Evolutionary conservation across 1,140 invertebrate genomes (phyloP), one percentile per base, ranked within the genome.

Genomic region (Drosophila navojoa): DNA sequence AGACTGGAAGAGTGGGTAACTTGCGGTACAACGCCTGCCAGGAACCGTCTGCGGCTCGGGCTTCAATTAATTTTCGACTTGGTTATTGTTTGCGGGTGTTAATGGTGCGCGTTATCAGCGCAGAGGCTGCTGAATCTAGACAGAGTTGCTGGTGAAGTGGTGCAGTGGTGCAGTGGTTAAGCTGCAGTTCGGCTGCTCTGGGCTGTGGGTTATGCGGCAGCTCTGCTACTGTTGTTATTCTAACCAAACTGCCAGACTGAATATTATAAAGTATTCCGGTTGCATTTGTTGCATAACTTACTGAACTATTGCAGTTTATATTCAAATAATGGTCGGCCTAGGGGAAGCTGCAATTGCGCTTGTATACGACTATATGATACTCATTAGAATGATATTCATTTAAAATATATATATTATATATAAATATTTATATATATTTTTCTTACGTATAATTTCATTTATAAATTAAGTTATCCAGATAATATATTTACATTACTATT

Each of bases 31-130:
- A 73, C 70, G 74, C 62, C 67, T 67, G 55, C 69, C 60, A 49
- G 60, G 40, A 16, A 50, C 45, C 68, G 76, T 78, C 72, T 76
- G 76, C 62, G 57, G 76, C 53, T 44, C 49, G 67, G 68, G 72
- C 78, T 76, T 72, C 77, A 79, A 81, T 81, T 79, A 81, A 81
- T 81, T 81, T 79, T 68, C 77, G 73, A 71, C 68, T 71, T 64
- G 77, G 75, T 77, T 79, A 77, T 79, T 77, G 72, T 76, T 76
- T 69, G 76, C 78, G 58, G 73, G 78, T 71, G 62, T 78, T 80
- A 70, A 70, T 70, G 71, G 60, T 35, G 53, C 53, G 54, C 67
- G 67, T 70, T 74, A 63, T 74, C 69, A 71, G 61, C 22, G 15
- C 25, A 49, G 52, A 6, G 13, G 59, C 58, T 54, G 27, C 22